These are phyloP conservation scores for Mugil cephalus DNA, from an alignment of 2,113 vertebrate species.

Conservation along the genomic window DNA sequence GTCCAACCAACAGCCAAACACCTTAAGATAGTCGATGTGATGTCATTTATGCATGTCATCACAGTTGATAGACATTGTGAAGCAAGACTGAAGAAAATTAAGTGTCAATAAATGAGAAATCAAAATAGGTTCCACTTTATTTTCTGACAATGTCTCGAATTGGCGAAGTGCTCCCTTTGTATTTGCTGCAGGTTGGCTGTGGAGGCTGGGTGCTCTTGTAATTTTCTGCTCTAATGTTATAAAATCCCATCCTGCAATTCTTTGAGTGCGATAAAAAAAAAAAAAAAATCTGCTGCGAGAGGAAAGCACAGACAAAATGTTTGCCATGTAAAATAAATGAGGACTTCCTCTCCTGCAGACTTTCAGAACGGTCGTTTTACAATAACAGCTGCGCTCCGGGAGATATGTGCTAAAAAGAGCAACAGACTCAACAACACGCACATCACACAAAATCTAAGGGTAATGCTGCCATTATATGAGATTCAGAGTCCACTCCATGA, in stretches of 20 bases:
- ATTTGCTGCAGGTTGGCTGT: neutral
- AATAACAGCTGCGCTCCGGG: constrained; percentile 7
- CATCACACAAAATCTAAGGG: constrained; percentile 38
- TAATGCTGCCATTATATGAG: constrained; percentile 47
- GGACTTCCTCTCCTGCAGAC: constrained; percentile 14
- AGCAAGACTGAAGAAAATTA: too few relatives aligned
- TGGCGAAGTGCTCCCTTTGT: too few relatives aligned
- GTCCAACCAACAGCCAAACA: too few relatives aligned
- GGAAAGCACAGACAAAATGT: constrained; percentile 8
- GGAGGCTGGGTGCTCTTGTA: neutral
- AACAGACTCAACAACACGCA: constrained; percentile 4
- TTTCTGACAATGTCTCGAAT: too few relatives aligned
- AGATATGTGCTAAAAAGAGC: constrained; percentile 25
- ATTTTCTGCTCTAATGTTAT: neutral
- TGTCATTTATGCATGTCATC: too few relatives aligned
- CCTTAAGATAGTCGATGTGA: too few relatives aligned
- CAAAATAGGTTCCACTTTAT: too few relatives aligned
- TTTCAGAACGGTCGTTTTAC: constrained; percentile 20
- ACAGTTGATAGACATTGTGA: too few relatives aligned
- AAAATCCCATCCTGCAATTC: neutral
- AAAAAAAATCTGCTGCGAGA: neutral
- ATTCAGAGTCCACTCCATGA: constrained; percentile 44
- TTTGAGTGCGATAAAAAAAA: neutral
- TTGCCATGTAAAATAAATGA: constrained; percentile 35
- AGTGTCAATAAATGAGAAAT: too few relatives aligned